Evolutionary conservation across 1,140 invertebrate genomes (phyloP), one percentile per base, ranked within the genome.

Genomic region (Apis florea): DNA sequence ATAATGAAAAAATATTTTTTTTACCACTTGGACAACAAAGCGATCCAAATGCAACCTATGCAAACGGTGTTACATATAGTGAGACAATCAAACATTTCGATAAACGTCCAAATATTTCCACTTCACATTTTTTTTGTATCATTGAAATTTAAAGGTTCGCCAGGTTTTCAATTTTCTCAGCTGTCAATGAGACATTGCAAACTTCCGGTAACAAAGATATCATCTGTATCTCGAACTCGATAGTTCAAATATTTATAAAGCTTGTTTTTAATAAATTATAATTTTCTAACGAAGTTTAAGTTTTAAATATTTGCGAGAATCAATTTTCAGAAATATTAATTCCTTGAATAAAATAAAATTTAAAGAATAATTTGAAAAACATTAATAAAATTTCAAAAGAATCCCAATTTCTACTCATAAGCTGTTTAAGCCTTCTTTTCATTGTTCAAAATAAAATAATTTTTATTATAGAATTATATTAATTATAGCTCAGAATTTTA

Each of bases 11-110:
- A 53, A 8, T 24, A 11, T 40, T 67, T 77, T 70, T 84, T 77
- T 70, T 84, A 90, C 89, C 88, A 90, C 58, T 82, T 61, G 63
- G 89, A 89, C 47, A 90, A 76, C 24, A 90, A 26, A 47, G 84
- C 72, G 61, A 82, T 82, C 89, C 89, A 90, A 19, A 89, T 85
- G 83, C 89, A 88, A 40, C 86, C 59, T 83, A 89, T 74, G 64
- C 85, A 89, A 78, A 68, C 77, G 54, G 54, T 87, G 51, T 90
- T 90, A 76, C 85, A 90, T 51, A 85, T 53, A 0, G 85, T 70
- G 31, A 89, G 69, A 26, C 80, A 85, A 31, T 85, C 89, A n/a
- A 90, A 79, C 88, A 90, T 90, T n/a, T 83, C 66, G 72, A 15
- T 17, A 75, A 9, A 19, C 8, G 49, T 49, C 11, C 10, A 17